Base-by-base conservation (phyloP, 2,113 vertebrate genomes). In the Serilophus lunatus region DNA sequence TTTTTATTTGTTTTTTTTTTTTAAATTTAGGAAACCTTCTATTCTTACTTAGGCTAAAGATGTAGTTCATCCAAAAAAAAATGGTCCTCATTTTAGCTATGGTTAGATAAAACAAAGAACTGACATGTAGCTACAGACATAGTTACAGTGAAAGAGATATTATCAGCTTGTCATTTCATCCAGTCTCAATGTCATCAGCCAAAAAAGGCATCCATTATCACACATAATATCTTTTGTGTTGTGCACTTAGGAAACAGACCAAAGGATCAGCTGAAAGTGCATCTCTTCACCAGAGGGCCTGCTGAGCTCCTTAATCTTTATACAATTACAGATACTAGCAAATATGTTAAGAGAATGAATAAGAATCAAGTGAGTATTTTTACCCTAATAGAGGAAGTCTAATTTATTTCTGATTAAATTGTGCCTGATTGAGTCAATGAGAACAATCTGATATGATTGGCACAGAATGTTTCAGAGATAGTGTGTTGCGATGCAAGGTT, bases 341-440 rank as follows among this genome's bases (percentile, higher is more conserved):
- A 75, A 70, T 70, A 47, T 61, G 50, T 47, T 63, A 85, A 45
- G 59, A 68, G 38, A 70, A 72, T 59, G 29, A 90, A 50, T 90
- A 78, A 86, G n/a, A 90, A 88, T 74, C 29, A 76, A 78, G 36
- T 83, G 71, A n/a, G 88, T 56, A 77, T 95, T 95, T 86, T 95
- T 80, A 60, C 38, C 71, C n/a, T 78, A 70, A 56, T 44, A 66
- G 57, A 51, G 71, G 50, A 78, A 82, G 92, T 90, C 51, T 81
- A 36, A 92, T 90, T 77, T 90, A 56, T 94, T 93, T 96, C 60
- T 88, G 85, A 90, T 90, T 95, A 57, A 90, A 88, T 95, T 84
- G n/a, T 78, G 47, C 47, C 56, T 94, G 85, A 81, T 75, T 80
- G 92, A 92, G 61, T 86, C 88, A 68, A 14, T 71, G 51, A 78